Percentiles rank a stretch among this genome's conserved stretches.
Conservation (phyloP, 2,113 vertebrate species). For the Accipiter cooperii region DNA sequence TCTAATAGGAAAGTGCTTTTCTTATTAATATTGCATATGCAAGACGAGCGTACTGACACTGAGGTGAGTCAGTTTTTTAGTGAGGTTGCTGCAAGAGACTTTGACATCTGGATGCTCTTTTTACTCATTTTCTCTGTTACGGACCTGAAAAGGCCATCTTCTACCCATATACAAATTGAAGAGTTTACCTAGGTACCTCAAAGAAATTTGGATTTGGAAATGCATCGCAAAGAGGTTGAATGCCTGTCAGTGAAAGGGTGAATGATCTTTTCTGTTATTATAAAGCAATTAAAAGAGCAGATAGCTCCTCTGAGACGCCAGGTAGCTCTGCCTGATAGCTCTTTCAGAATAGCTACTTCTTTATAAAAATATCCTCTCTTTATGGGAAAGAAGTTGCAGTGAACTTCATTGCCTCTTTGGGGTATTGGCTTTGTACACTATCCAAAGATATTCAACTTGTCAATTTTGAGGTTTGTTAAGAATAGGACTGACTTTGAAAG, state of each 20-base stretch:
- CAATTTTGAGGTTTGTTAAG: not conserved
- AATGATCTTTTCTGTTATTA: not conserved
- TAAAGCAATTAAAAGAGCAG: not conserved
- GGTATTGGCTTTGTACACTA: not conserved
- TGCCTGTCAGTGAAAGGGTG: not conserved
- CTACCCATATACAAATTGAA: not conserved
- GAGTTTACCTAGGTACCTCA: not conserved
- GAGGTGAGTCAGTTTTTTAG: not conserved
- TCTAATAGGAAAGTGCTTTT: not conserved
- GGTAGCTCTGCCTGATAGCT: not conserved
- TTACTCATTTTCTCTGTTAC: not conserved
- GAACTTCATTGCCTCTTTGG: not conserved
- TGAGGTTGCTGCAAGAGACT: not conserved
- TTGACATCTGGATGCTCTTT: not conserved
- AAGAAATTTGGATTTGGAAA: not conserved
- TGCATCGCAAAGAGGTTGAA: not conserved
- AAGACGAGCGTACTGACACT: not conserved
- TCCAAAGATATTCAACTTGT: not conserved
- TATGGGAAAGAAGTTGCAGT: not conserved
- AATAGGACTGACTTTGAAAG: not conserved
- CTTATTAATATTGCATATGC: not conserved
- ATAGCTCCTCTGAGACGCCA: not conserved
- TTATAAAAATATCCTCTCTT: not conserved
- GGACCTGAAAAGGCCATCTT: not conserved
- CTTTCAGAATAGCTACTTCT: not conserved